Conservation (phyloP, 2,113 vertebrate species). For the Manacus vitellinus region DNA sequence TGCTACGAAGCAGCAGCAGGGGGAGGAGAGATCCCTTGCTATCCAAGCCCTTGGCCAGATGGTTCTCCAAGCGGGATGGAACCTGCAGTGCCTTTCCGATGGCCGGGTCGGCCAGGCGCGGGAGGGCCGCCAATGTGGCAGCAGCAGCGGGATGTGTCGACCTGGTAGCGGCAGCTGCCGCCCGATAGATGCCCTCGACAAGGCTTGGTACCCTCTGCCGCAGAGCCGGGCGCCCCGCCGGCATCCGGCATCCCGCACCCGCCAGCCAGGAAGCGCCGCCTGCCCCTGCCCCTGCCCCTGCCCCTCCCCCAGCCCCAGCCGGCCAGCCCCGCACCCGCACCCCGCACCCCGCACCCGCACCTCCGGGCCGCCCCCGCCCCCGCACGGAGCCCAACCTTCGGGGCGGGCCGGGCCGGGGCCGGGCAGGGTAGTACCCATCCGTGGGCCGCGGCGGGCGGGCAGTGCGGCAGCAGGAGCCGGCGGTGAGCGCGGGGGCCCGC, state of each 20-base stretch:
- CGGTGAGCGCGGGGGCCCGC: background rate
- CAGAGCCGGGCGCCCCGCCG: too few relatives aligned
- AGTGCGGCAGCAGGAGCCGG: background rate
- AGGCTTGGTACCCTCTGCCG: background rate
- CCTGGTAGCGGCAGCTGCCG: accelerated
- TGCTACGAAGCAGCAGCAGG: background rate
- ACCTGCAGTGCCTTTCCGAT: too few relatives aligned
- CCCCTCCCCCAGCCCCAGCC: background rate
- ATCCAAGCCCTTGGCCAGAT: background rate
- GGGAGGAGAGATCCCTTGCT: background rate
- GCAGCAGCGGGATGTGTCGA: background rate
- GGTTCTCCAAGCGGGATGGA: background rate
- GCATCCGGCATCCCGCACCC: background rate
- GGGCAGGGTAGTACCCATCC: too few relatives aligned
- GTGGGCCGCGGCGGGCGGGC: too few relatives aligned
- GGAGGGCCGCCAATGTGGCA: background rate
- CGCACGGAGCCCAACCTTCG: background rate
- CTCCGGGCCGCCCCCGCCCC: background rate
- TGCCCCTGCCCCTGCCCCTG: too few relatives aligned
- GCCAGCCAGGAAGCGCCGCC: background rate
- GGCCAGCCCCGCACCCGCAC: background rate
- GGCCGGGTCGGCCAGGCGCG: too few relatives aligned
- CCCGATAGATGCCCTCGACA: background rate
- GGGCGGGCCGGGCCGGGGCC: background rate
- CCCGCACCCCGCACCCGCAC: background rate